A percentile compares a stretch with the other conserved stretches of the same genome.
Conservation (phyloP, 1,140 invertebrate genomes). For the Sycophaga agraensis region DNA sequence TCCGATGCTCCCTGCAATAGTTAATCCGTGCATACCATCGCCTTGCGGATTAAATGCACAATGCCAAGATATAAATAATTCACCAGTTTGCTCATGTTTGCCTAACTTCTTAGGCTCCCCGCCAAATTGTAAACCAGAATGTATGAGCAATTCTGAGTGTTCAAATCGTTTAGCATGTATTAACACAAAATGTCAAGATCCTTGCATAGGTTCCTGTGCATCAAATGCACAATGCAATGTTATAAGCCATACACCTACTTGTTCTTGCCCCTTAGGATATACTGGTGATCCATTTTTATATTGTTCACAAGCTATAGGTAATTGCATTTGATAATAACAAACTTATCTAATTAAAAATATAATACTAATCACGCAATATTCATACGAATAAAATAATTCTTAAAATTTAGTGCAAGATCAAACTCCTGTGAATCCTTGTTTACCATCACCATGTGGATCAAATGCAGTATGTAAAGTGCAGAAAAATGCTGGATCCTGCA, state of each 20-base stretch:
- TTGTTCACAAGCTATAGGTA: slow-evolving; percentile 52
- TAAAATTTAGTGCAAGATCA: slow-evolving; percentile 43
- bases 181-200: slow-evolving; percentile 59
- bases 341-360: not conserved
- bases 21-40: slow-evolving; percentile 67
- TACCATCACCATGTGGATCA: slow-evolving; percentile 64
- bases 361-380: not conserved
- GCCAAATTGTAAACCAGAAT: slow-evolving; percentile 77
- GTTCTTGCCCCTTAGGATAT: slow-evolving; percentile 53
- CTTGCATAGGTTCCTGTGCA: slow-evolving; percentile 61
- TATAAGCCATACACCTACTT: slow-evolving; percentile 55
- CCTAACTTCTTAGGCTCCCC: slow-evolving; percentile 69
- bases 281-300: slow-evolving; percentile 58
- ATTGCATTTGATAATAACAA: slow-evolving; percentile 45
- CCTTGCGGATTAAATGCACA: slow-evolving; percentile 69
- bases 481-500: slow-evolving; percentile 64
- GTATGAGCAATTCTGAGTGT: slow-evolving; percentile 68
- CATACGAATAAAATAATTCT: too few species aligned
- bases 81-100: slow-evolving; percentile 71
- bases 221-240: slow-evolving; percentile 60
- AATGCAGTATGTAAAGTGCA: slow-evolving; percentile 74
- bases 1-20: slow-evolving; percentile 45
- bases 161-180: slow-evolving; percentile 57
- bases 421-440: slow-evolving; percentile 63
- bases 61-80: slow-evolving; percentile 63